Base-by-base conservation (phyloP, 2,888 invertebrate genomes). In the Dusona sp. region DNA sequence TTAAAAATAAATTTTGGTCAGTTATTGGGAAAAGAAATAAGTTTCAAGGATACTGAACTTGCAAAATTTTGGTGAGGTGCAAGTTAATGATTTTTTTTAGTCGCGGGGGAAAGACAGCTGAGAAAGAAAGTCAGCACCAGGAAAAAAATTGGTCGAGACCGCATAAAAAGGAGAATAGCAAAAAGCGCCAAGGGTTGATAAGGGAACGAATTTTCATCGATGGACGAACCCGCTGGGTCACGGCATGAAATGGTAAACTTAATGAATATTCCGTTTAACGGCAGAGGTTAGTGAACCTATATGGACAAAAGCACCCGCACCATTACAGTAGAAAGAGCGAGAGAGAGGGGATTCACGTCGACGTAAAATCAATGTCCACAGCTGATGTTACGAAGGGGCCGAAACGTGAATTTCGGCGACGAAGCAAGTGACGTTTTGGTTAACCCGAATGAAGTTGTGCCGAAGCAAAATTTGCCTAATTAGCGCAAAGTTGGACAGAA, bases 341-440 rank as follows among this genome's bases (percentile, higher is more conserved):
- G 65, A 51, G 42, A 36, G 70, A 57, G 57, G 68, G 79, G 25
- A 33, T n/a, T 61, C 57, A 67, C 79, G 73, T 38, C 67, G 80
- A 84, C 84, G 80, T 86, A 81, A 84, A 86, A 86, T 85, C 83
- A 85, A 79, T 85, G 83, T 13, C 54, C 73, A 73, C 80, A 73
- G 80, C 57, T 70, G 82, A 73, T 80, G 80, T 65, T 79, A 61
- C 64, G 45, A 65, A 61, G 75, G 68, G 73, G 65, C 73, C 70
- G 70, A 79, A 61, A 79, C 74, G 70, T 82, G 79, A 82, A 79
- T 79, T 61, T 82, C 61, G 73, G 19, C 61, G 67, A 81, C 48
- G 57, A n/a, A 67, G 51, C 51, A 45, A 45, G 64, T 67, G 29
- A 61, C 33, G 61, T 78, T 74, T 68, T 13, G 68, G 61, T 73